Percentiles rank a stretch among this genome's conserved stretches.
These are phyloP conservation scores for Onchidella celtica DNA, from an alignment of 2,888 invertebrate genomes.

Conservation along the genomic window DNA sequence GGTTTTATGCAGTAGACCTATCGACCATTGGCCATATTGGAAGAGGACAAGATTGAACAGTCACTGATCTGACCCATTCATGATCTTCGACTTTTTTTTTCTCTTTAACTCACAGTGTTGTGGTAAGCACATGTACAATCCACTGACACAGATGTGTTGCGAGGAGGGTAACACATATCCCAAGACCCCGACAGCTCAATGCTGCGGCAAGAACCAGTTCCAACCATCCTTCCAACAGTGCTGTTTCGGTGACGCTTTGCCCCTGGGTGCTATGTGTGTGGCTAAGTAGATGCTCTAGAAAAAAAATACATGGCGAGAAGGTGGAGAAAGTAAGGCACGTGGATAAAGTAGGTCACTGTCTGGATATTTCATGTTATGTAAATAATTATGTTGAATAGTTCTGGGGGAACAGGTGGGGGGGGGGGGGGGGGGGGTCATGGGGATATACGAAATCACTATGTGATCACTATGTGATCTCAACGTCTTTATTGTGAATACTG, in stretches of 20 bases:
- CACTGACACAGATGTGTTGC: conserved; percentile 35
- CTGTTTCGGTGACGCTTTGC: conserved; percentile 43
- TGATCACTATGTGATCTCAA: no score
- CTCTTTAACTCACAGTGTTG: conserved; percentile 21
- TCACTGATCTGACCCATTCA: no score
- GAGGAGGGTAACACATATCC: conserved; percentile 39
- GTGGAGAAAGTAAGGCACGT: background rate
- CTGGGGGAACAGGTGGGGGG: no score
- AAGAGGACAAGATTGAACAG: no score
- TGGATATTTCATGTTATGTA: no score
- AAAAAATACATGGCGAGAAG: background rate
- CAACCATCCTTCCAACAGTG: conserved; percentile 36
- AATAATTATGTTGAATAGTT: no score
- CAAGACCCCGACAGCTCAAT: conserved; percentile 9
- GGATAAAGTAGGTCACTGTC: background rate
- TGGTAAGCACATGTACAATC: conserved; percentile 46
- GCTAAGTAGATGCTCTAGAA: conserved; percentile 11
- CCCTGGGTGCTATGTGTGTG: conserved; percentile 12
- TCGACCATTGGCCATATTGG: no score
- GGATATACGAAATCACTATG: no score
- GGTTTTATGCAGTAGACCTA: no score
- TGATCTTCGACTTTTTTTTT: background rate
- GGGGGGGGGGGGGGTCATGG: no score
- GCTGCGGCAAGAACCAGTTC: conserved; percentile 42
- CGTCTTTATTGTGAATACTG: no score